Evolutionary conservation across 1,140 invertebrate species (phyloP).

Genomic region (Pogonus chalceus): DNA sequence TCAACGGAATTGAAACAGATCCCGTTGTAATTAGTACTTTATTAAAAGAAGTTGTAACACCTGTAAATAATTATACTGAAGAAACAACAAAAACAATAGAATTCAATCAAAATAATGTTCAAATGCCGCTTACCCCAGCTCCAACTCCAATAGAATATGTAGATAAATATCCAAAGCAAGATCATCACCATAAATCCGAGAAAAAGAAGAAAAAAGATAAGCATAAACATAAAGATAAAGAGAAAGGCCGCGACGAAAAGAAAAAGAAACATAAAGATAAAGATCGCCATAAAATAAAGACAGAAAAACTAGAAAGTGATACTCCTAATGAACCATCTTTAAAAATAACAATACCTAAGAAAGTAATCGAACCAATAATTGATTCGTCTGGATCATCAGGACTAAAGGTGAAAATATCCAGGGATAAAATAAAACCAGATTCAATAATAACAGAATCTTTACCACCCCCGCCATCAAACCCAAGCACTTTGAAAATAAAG

Average conservation of each 20-base stretch:
- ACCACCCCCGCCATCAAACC: slow-evolving; percentile 22
- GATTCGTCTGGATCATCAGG: slow-evolving; percentile 26
- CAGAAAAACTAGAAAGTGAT: slow-evolving; percentile 39
- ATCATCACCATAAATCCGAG: slow-evolving; percentile 41
- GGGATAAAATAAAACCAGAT: slow-evolving; percentile 43
- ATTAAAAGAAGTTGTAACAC: slow-evolving; percentile 26
- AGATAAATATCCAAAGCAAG: slow-evolving; percentile 8
- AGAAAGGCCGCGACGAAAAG: slow-evolving; percentile 39
- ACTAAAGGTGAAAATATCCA: slow-evolving; percentile 54
- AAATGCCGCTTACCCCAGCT: slow-evolving; percentile 10
- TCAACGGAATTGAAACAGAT: slow-evolving; percentile 33
- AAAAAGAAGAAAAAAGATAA: slow-evolving; percentile 58
- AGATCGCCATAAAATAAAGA: slow-evolving; percentile 43
- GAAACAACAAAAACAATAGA: slow-evolving; percentile 15
- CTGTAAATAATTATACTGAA: slow-evolving; percentile 22
- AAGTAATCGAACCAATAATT: slow-evolving; percentile 38
- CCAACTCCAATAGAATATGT: slow-evolving; percentile 6
- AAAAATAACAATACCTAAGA: slow-evolving; percentile 58
- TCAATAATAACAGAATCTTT: slow-evolving; percentile 23
- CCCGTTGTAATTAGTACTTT: slow-evolving; percentile 30
- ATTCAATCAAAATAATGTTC: background rate
- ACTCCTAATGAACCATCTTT: slow-evolving; percentile 44
- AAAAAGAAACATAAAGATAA: slow-evolving; percentile 53
- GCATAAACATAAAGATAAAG: slow-evolving; percentile 52
- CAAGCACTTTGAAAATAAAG: slow-evolving; percentile 42